Base-by-base conservation (phyloP, 1,140 invertebrate genomes). In the Artemia franciscana region DNA sequence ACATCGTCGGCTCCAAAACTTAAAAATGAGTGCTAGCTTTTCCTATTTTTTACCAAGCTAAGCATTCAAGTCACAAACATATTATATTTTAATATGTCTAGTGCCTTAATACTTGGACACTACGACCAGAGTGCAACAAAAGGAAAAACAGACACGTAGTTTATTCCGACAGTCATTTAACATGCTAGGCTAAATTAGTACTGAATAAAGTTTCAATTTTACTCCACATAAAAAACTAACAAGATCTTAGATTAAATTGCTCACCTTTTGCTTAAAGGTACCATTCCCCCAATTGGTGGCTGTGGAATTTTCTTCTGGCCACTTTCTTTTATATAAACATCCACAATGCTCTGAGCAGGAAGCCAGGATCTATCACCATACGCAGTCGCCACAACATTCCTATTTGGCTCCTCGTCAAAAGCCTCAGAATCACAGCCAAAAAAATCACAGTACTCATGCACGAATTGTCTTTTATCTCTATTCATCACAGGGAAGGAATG, bases 401-500 rank as follows among this genome's bases (percentile, higher is more conserved):
- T 78, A 70, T 94, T 93, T 0, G 91, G 92, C 71, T 96, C 91
- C 26, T 84, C 80, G 75, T 97, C 93, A 4, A 28, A 60, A 26
- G 24, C 88, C 58, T 88, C 82, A 64, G 89, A 90, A 69, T 91
- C 83, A 68, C 90, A 88, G 2, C 91, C 90, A 77, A 96, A 98
- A 71, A 89, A 86, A 69, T 91, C 86, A 65, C 89, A 92, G 68
- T 91, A 81, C 70, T 97, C 92, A 72, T 95, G 92, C 5, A 97
- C 81, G 67, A 95, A 83, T 68, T 83, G 79, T 9, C 93, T 78
- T 70, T 93, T 91, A 63, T 91, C 86, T 15, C 86, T 78, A 70
- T 91, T 93, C 89, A 95, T 93, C 7, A 84, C 81, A 7, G 88
- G 84, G 71, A 98, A 96, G 0, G 90, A 87, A 71, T 89, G 84